Conservation (phyloP, 2,113 vertebrate species). For the Leptobrachium leishanense region DNA sequence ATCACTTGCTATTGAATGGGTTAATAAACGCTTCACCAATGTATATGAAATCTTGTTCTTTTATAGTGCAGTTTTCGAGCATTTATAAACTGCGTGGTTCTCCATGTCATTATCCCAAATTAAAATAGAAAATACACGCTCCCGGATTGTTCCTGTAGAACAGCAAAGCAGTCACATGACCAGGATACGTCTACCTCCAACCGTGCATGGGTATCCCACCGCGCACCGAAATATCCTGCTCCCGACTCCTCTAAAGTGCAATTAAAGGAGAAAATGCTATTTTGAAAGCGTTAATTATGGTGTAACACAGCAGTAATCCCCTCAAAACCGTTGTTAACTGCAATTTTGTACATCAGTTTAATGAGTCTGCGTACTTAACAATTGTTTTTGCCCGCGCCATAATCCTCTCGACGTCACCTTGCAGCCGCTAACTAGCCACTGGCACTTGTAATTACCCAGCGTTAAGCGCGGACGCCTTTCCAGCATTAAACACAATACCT, state of each 20-base stretch:
- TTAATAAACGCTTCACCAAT: no score
- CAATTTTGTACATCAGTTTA: conserved; percentile 50
- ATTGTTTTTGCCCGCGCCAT: conserved; percentile 45
- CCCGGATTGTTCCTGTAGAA: no score
- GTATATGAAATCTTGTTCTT: no score
- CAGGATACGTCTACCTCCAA: neutral
- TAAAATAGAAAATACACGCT: neutral
- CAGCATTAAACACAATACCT: conserved; percentile 21
- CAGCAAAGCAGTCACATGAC: no score
- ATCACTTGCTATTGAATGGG: no score
- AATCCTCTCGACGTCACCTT: conserved; percentile 40
- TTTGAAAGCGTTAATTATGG: conserved; percentile 52
- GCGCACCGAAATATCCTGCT: neutral
- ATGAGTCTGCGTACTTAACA: conserved; percentile 49
- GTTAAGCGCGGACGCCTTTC: conserved; percentile 31
- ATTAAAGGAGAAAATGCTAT: conserved; percentile 42
- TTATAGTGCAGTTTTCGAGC: no score
- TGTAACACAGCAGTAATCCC: conserved; percentile 48
- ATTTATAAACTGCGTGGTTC: no score
- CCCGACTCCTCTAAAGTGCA: conserved; percentile 8
- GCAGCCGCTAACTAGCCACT: conserved; percentile 16
- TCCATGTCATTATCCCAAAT: no score
- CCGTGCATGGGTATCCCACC: neutral
- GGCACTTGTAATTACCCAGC: conserved; percentile 24
- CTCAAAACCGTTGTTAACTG: conserved; percentile 55